Base-by-base conservation (phyloP, 2,888 invertebrate species). In the Lutraria lutraria region DNA sequence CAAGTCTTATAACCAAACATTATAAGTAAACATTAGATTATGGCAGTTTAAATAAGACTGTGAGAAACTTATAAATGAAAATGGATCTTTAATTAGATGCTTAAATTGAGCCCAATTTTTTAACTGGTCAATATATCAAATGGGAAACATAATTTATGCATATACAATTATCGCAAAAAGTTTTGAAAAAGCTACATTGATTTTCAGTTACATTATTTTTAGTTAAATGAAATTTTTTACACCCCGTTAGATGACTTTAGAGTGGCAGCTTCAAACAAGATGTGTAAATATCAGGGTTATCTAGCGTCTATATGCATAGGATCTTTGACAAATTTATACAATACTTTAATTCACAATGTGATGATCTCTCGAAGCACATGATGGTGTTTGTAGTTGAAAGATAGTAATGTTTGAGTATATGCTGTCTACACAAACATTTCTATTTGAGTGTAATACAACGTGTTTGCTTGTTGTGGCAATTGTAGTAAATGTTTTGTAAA, bases 1-100 rank as follows among this genome's bases (percentile, higher is more conserved):
- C 92, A 93, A 93, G 93, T 92, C 93, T 90, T 90, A 88, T 91
- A 92, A 83, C 88, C 92, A 94, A 94, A 94, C 93, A 94, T 72
- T 63, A 79, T 89, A 88, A 83, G 91, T 92, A 92, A 94, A 94
- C 91, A 93, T 79, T 76, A 88, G 85, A 89, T 88, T 88, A 88
- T 92, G 89, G 89, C 91, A 90, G 86, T 90, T 89, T 90, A 88
- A 91, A 91, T 86, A 91, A 72, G 86, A 82, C 88, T 79, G 31
- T 76, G 87, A 84, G 82, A 89, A 91, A 63, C 83, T 68, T 76
- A 43, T 34, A 54, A 60, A 54, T 31, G 72, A 87, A 43, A 87
- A 88, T 88, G 84, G 80, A 34, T 15, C 56, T 79, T 84, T 90
- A 83, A 90, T 88, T 90, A 86, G 54, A 81, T 54, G 79, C 52